phyloP scores from a whole-genome alignment of 2,797 vertebrate species.

The Acridotheres tristis region DNA sequence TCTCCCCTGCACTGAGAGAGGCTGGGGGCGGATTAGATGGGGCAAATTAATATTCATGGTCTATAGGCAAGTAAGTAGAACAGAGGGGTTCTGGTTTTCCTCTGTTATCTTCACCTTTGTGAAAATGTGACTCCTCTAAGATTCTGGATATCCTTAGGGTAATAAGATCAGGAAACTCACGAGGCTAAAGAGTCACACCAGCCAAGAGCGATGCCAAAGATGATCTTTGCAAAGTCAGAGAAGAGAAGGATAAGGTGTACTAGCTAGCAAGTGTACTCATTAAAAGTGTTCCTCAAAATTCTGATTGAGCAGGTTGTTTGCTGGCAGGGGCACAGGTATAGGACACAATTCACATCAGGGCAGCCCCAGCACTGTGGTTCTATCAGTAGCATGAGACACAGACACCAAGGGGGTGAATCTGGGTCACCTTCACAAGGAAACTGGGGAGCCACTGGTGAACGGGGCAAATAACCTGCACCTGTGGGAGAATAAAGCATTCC shows the following conservation, averaged over 20 bases:
- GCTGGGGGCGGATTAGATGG: neutral
- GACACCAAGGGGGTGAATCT: neutral
- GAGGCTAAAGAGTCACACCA: neutral
- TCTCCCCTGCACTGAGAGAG: neutral
- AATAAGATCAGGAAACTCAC: neutral
- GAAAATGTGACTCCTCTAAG: neutral
- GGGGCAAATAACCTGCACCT: rapidly evolving
- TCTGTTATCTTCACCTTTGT: neutral
- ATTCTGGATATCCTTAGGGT: neutral
- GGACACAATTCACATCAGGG: neutral
- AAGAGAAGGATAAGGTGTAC: neutral
- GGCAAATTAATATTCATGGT: neutral
- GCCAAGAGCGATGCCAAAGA: neutral
- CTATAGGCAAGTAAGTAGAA: neutral
- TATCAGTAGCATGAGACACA: neutral
- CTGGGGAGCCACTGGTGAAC: neutral
- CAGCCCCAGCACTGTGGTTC: neutral
- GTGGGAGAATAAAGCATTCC: neutral
- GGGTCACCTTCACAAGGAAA: neutral
- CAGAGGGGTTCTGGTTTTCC: neutral
- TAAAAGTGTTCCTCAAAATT: neutral
- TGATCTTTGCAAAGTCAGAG: neutral
- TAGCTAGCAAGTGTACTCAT: neutral
- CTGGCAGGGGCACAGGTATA: neutral
- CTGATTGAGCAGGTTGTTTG: neutral